A percentile compares a stretch with the other conserved stretches of the same genome.
phyloP scores from a whole-genome alignment of 2,113 vertebrate species.

The Camelus dromedarius region DNA sequence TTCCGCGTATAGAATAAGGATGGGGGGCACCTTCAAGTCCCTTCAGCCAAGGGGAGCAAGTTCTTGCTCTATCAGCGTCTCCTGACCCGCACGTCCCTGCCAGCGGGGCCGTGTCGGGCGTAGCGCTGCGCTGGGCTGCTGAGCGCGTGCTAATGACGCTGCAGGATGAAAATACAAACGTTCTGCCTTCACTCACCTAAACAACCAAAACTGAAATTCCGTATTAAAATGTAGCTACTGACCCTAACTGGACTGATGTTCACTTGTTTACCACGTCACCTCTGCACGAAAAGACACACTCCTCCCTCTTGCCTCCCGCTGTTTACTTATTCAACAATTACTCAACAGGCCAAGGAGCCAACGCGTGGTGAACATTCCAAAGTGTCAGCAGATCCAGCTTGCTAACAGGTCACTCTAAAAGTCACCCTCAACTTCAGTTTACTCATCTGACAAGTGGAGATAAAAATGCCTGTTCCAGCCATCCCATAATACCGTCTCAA shows the following conservation, averaged over 20 bases:
- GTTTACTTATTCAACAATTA: not conserved
- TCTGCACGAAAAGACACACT: not conserved
- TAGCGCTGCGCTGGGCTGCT: accelerated
- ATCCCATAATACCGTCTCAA: not conserved
- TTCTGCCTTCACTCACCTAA: not conserved
- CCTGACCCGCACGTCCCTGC: not conserved
- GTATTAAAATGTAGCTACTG: not conserved
- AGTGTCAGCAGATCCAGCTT: not conserved
- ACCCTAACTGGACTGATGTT: not conserved
- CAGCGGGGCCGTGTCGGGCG: no score
- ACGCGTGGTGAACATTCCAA: not conserved
- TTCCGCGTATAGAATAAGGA: not conserved
- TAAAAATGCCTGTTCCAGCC: not conserved
- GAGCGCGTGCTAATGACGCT: not conserved
- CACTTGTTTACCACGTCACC: not conserved
- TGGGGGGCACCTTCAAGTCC: not conserved
- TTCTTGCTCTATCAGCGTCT: not conserved
- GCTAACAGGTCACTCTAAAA: not conserved
- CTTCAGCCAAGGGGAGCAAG: not conserved
- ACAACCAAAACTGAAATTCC: not conserved
- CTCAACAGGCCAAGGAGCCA: not conserved
- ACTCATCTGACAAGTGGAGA: not conserved
- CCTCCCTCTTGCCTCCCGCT: not conserved
- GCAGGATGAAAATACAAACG: not conserved
- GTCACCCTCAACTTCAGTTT: not conserved